Evolutionary conservation across 2,888 invertebrate species (phyloP).

Genomic region (Lottia scabra): DNA sequence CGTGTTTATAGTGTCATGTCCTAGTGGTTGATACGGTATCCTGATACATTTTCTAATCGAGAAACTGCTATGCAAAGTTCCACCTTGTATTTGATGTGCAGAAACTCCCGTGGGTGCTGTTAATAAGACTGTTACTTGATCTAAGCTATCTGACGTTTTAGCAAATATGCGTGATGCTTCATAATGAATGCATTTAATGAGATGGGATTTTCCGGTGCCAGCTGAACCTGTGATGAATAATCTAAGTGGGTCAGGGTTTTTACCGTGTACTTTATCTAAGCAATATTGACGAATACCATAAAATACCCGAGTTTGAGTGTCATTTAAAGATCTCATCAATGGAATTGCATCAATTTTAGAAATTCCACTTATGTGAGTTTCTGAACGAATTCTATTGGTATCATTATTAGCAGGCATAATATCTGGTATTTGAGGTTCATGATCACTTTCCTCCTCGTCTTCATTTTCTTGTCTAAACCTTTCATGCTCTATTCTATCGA

Average conservation of each 20-base stretch:
- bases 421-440: too few relatives aligned
- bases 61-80: background rate
- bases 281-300: conserved; percentile 20
- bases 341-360: background rate
- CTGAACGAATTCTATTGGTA: background rate
- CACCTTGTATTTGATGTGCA: background rate
- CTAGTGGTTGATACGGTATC: conserved; percentile 14
- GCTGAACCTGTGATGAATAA: conserved; percentile 20
- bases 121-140: conserved; percentile 11
- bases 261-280: background rate
- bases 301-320: conserved; percentile 17
- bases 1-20: conserved; percentile 3
- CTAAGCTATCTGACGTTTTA: background rate
- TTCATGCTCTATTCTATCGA: too few relatives aligned
- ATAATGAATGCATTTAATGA: conserved; percentile 19
- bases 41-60: background rate
- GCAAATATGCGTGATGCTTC: conserved; percentile 15
- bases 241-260: conserved; percentile 3
- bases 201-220: conserved; percentile 11
- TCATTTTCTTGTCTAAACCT: too few relatives aligned
- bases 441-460: too few relatives aligned
- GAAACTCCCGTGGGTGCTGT: background rate
- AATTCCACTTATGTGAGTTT: background rate
- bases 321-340: conserved; percentile 13
- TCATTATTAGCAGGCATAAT: background rate